Evolutionary conservation across 2,888 invertebrate species (phyloP).

Genomic region (Drosophila hamatofila): DNA sequence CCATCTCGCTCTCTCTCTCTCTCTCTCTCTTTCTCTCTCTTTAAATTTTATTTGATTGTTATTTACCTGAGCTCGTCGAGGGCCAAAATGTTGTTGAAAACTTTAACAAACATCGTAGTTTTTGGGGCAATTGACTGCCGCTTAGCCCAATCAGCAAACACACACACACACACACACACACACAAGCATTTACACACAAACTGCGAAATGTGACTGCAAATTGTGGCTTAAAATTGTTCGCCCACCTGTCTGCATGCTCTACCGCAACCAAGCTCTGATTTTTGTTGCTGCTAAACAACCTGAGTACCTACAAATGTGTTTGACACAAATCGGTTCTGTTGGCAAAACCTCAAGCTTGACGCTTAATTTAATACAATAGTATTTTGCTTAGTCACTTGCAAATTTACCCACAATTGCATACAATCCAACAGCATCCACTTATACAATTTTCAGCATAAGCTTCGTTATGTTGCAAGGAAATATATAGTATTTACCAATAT

Average conservation of each 20-base stretch:
- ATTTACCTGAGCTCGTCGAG: conserved; percentile 30
- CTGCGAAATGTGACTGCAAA: conserved; percentile 35
- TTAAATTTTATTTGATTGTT: conserved; percentile 5
- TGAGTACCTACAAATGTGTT: conserved; percentile 15
- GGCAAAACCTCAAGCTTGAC: conserved; percentile 42
- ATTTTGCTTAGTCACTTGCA: conserved; percentile 38
- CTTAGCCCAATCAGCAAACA: conserved; percentile 7
- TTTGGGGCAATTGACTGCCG: conserved; percentile 50
- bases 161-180: conserved; percentile 9
- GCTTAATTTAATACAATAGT: conserved; percentile 57
- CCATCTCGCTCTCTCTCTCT: background rate
- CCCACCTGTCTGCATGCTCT: conserved; percentile 22
- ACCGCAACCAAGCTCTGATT: conserved; percentile 18
- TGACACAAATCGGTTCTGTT: conserved; percentile 44
- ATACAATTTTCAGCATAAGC: background rate
- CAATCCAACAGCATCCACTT: background rate
- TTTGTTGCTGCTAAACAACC: conserved; percentile 22
- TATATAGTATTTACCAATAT: background rate
- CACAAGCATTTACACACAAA: conserved; percentile 9
- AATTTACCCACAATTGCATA: conserved; percentile 13
- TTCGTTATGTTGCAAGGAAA: background rate
- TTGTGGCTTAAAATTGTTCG: conserved; percentile 48
- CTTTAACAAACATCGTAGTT: conserved; percentile 52
- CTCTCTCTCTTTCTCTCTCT: background rate
- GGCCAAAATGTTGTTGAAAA: conserved; percentile 43